Evolutionary conservation across 2,888 invertebrate genomes (phyloP).

Genomic region (Caenorhabditis sinica): DNA sequence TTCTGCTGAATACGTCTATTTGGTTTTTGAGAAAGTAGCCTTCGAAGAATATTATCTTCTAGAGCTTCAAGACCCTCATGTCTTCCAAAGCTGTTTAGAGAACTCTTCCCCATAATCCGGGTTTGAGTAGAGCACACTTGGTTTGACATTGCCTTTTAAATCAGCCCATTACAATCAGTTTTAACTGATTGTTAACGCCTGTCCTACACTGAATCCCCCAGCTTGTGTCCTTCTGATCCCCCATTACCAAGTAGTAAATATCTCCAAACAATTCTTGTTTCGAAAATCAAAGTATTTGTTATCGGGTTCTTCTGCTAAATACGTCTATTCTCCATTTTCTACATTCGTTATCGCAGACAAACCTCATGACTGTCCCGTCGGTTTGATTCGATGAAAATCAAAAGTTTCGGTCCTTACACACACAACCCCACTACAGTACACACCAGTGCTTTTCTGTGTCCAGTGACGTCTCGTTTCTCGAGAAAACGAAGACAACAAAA

Average conservation of each 20-base stretch:
- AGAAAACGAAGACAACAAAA: background rate
- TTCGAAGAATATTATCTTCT: too few relatives aligned
- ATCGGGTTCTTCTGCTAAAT: background rate
- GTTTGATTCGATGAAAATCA: conserved; percentile 25
- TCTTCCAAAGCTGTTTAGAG: too few relatives aligned
- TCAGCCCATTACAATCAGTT: too few relatives aligned
- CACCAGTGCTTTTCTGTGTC: background rate
- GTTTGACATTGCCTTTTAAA: too few relatives aligned
- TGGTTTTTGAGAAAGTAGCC: too few relatives aligned
- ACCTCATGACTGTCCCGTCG: conserved; percentile 15
- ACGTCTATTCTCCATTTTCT: conserved; percentile 7
- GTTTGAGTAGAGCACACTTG: too few relatives aligned
- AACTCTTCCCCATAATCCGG: too few relatives aligned
- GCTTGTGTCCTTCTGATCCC: too few relatives aligned
- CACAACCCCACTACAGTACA: conserved; percentile 21
- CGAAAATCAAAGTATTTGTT: conserved; percentile 18
- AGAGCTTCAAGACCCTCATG: too few relatives aligned
- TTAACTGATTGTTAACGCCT: too few relatives aligned
- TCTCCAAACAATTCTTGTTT: background rate
- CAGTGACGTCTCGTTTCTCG: conserved; percentile 5
- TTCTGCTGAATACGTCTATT: too few relatives aligned
- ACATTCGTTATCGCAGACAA: conserved; percentile 6
- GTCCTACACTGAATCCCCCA: too few relatives aligned
- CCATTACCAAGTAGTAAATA: background rate
- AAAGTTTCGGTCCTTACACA: background rate